Conservation (phyloP, 1,140 invertebrate species). For the Drosophila parvula region DNA sequence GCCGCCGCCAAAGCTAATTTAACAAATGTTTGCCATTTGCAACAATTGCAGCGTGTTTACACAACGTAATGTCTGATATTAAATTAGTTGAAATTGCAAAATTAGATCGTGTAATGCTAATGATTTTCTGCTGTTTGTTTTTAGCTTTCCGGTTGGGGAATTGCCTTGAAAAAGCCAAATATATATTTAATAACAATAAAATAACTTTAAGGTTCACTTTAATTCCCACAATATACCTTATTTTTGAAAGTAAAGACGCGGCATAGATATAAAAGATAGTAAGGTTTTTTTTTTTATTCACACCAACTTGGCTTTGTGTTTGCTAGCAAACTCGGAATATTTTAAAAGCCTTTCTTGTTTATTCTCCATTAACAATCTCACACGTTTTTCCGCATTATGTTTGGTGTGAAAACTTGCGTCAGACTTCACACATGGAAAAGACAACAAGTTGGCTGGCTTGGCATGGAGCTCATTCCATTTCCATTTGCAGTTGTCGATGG, state of each 20-base stretch:
- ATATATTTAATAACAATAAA: not conserved
- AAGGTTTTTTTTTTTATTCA: not conserved
- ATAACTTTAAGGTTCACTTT: not conserved
- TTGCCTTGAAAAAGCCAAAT: not conserved
- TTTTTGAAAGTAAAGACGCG: not conserved
- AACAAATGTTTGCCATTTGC: constrained; percentile 51
- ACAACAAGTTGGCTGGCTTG: not conserved
- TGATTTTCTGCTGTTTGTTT: constrained; percentile 16
- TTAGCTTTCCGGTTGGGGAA: not conserved
- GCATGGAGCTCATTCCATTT: constrained; percentile 35
- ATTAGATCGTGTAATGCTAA: constrained; percentile 29
- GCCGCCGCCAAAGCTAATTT: constrained; percentile 29
- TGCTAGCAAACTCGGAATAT: not conserved
- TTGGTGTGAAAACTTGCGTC: constrained; percentile 69
- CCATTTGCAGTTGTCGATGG: constrained; percentile 45
- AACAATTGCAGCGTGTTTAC: constrained; percentile 32
- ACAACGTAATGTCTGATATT: constrained; percentile 27
- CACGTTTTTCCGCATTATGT: constrained; percentile 14
- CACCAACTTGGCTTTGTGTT: not conserved
- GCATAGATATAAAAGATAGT: not conserved
- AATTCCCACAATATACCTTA: not conserved
- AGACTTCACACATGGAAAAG: constrained; percentile 48
- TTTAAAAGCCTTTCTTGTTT: constrained; percentile 25
- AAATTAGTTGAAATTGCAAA: constrained; percentile 38
- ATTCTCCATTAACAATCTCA: constrained; percentile 27